A percentile compares a stretch with the other conserved stretches of the same genome.
These are phyloP conservation scores for Diogma glabrata DNA, from an alignment of 2,888 invertebrate species.

Conservation along the genomic window DNA sequence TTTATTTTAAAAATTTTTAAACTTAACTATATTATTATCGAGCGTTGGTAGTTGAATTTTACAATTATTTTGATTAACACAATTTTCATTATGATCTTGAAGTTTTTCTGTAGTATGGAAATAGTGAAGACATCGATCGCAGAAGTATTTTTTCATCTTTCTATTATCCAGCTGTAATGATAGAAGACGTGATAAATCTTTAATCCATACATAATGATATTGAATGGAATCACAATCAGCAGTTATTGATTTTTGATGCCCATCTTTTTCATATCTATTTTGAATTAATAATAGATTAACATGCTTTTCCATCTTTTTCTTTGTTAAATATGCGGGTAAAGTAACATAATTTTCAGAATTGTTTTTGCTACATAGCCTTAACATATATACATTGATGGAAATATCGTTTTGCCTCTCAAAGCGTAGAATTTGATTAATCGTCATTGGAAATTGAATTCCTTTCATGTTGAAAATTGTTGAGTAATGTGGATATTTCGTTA, in stretches of 20 bases:
- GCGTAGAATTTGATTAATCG: neutral
- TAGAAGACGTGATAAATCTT: conserved; percentile 16
- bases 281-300: neutral
- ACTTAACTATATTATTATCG: too few relatives aligned
- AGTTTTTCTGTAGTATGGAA: too few relatives aligned
- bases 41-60: too few relatives aligned
- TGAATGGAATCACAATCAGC: neutral
- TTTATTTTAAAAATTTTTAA: too few relatives aligned
- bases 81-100: too few relatives aligned
- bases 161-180: conserved; percentile 10
- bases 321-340: neutral
- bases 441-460: neutral
- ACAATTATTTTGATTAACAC: too few relatives aligned
- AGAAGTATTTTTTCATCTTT: too few relatives aligned
- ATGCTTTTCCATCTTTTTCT: neutral
- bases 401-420: neutral
- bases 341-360: conserved; percentile 10
- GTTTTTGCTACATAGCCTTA: too few relatives aligned
- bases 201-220: conserved; percentile 16
- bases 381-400: neutral
- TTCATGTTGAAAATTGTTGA: neutral
- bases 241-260: too few relatives aligned
- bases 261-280: too few relatives aligned
- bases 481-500: neutral
- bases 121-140: too few relatives aligned